A percentile compares a stretch with the other conserved stretches of the same genome.
These are phyloP conservation scores for Pluvialis apricaria DNA, from an alignment of 2,113 vertebrate species.

Conservation along the genomic window DNA sequence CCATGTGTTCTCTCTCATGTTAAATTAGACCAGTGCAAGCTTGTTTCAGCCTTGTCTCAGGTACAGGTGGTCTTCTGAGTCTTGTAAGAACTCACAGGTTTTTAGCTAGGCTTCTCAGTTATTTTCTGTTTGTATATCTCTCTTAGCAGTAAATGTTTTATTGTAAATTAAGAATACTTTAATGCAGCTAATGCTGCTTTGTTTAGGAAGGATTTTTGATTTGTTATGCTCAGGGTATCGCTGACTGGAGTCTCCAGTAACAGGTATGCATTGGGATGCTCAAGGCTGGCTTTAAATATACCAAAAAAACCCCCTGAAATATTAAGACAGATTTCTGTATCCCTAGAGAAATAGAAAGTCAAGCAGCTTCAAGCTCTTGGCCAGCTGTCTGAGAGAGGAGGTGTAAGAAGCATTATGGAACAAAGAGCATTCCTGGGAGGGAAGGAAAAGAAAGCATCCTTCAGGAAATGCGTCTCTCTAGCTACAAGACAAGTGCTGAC, in stretches of 20 bases:
- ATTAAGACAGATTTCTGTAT: background rate
- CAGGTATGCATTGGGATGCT: background rate
- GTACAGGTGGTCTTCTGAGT: too few species aligned
- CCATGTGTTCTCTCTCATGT: background rate
- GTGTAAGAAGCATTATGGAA: background rate
- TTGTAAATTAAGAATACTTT: background rate
- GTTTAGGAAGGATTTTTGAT: background rate
- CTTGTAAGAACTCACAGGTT: rapidly evolving
- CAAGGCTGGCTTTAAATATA: background rate
- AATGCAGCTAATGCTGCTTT: background rate
- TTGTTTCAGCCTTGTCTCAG: background rate
- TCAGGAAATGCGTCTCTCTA: background rate
- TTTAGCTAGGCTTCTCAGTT: background rate
- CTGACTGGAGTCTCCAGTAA: background rate
- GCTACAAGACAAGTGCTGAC: background rate
- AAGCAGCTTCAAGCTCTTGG: background rate
- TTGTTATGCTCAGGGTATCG: background rate
- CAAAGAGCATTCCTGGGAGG: background rate
- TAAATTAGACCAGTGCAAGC: background rate
- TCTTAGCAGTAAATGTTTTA: background rate
- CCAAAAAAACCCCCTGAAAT: background rate
- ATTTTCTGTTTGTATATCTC: background rate
- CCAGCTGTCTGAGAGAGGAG: background rate
- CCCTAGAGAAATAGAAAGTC: rapidly evolving
- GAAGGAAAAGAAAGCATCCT: background rate